Evolutionary conservation across 2,888 invertebrate species (phyloP), one percentile per base, ranked within the genome.

Genomic region (Lissocephala sabroskyi): DNA sequence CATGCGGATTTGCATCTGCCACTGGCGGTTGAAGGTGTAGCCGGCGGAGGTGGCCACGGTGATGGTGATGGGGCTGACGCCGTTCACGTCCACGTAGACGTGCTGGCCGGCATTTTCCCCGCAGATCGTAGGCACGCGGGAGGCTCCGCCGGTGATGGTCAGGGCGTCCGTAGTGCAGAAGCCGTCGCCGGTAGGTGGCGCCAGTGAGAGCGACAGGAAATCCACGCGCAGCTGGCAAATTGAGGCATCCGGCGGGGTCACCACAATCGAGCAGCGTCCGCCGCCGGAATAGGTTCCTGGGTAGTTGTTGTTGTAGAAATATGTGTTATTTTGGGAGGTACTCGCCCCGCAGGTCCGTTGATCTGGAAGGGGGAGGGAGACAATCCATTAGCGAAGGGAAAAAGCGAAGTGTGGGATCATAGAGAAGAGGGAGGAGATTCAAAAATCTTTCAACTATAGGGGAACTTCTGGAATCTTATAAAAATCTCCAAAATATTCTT

Each of bases 31-130:
- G 68, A 90, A 89, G 0, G 87, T 84, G 2, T 88, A 88, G 0
- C 87, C 83, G 0, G 86, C 73, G 0, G 89, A 89, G 0, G 92
- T 91, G 9, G 89, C 88, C 11, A 94, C 85, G 0, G 89, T 87
- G 37, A 94, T 87, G 2, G 88, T 89, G 30, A 94, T 91, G 0
- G 92, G 88, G 14, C 86, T 86, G 16, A 88, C 87, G 0, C 88
- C 89, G 66, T 90, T 89, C 71, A 94, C 93, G 78, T 92, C 90
- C 1, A 93, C 87, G 70, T 91, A 93, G 18, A 93, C 87, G 65
- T 92, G 92, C 80, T 94, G 92, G 0, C 93, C 93, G 1, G 90
- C 89, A 81, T 93, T 92, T 79, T 92, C 92, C 0, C 95, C 95
- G 79, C 95, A 95, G 51, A 95, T 87, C 1, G 86, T 81, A 0